Evolutionary conservation across 2,113 vertebrate genomes (phyloP), one percentile per base, ranked within the genome.

Genomic region (Thunnus maccoyii): DNA sequence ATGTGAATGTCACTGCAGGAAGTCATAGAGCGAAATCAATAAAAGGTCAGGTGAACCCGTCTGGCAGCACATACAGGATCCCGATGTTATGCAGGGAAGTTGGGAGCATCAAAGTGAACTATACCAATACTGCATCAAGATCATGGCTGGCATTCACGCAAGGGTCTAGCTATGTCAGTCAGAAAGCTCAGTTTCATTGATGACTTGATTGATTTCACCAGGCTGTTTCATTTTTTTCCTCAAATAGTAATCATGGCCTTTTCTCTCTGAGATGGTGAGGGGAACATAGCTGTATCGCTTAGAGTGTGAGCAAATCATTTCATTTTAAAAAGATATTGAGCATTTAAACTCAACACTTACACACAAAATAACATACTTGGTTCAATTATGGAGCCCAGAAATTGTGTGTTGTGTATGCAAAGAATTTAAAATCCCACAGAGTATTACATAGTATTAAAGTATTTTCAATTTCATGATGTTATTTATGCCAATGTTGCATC

Each of bases 1-100:
- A 93, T 93, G 92, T 94, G 94, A 96, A 96, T 96, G 95, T 96
- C 95, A 96, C 91, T 57, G 91, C 87, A 86, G 91, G 93, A 95
- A 94, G 92, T 91, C 88, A 86, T 57, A 58, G 89, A 93, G 91
- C 13, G 60, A 87, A 94, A 95, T 96, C 95, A 86, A 95, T 96
- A 91, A 84, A 86, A 94, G 95, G 94, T 95, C 94, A 93, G 88
- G 50, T 85, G 91, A 93, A 90, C 91, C 84, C 32, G 87, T 92
- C 92, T 88, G 78, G 63, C 54, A 57, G 78, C 82, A 67, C 88
- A 60, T 82, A 80, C 82, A 74, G 84, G 83, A 78, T 77, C 71
- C 80, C 46, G 69, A 75, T 64, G 83, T 83, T 87, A 73, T 64
- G 77, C 18, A 82, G 74, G 83, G 62, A 88, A 85, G 84, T 82